Base-by-base conservation (phyloP, 2,797 vertebrate genomes). In the Sebastes wilsoni region DNA sequence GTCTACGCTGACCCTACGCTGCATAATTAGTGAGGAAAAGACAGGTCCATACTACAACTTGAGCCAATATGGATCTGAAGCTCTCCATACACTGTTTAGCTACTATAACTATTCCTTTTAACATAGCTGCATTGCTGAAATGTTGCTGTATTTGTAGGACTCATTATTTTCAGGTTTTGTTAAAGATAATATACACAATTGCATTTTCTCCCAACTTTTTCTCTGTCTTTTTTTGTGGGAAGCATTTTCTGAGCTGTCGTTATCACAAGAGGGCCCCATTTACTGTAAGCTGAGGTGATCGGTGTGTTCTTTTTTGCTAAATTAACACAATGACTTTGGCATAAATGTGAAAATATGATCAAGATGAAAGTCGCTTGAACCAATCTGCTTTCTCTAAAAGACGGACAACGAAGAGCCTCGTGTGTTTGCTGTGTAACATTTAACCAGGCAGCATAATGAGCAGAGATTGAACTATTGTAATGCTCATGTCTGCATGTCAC, bases 401-500 rank as follows among this genome's bases (percentile, higher is more conserved):
- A 6, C 14, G 22, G 10, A 8, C 42, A 66, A 12, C 2, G 3
- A 68, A 13, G 4, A 61, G 18, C 4, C 23, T 28, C 18, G 2
- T 22, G 49, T 2, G 8, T 68, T 59, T 49, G n/a, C 55, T 52
- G 42, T 73, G 38, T 71, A 58, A 82, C 22, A 73, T 80, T 72
- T 58, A 75, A 71, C 60, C 60, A 75, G 12, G 52, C 12, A 58
- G 28, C 55, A 60, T 49, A 59, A 73, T 68, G 49, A 59, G 38
- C 34, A 66, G 20, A 46, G 36, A 74, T 32, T 34, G 1, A 42
- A 55, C 52, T 52, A 46, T 8, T 64, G 6, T 11, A 77, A 60
- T 12, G 56, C 20, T 77, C 27, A 36, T 13, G 60, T 58, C n/a
- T 46, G 34, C 25, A 5, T 66, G 76, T 86, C 86, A 86, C 72